Percentiles rank a stretch among this genome's conserved stretches.
Conservation (phyloP, 2,888 invertebrate genomes). For the Parnassius orleans region DNA sequence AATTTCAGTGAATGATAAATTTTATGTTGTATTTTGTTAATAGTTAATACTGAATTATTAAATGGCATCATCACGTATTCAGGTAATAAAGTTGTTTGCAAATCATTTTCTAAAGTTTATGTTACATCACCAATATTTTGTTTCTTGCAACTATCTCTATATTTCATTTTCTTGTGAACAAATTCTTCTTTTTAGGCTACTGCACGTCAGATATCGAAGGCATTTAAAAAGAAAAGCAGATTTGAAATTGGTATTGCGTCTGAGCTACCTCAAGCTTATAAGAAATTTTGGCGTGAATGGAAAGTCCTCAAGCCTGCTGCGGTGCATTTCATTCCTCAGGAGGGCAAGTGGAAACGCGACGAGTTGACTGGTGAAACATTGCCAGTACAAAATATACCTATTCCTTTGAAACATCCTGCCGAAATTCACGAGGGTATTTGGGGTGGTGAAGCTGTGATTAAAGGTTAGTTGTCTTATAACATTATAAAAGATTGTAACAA, state of each 20-base stretch:
- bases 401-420: slow-evolving; percentile 88
- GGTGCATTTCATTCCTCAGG: slow-evolving; percentile 86
- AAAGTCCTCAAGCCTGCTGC: slow-evolving; percentile 83
- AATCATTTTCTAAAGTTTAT: slow-evolving; percentile 19
- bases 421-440: slow-evolving; percentile 93
- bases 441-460: slow-evolving; percentile 97
- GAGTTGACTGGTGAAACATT: slow-evolving; percentile 86
- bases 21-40: slow-evolving; percentile 38
- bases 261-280: slow-evolving; percentile 88
- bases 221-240: slow-evolving; percentile 72
- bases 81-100: slow-evolving; percentile 41
- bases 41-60: slow-evolving; percentile 42
- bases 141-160: slow-evolving; percentile 39
- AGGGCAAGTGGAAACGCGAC: slow-evolving; percentile 87
- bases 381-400: slow-evolving; percentile 87
- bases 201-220: slow-evolving; percentile 71
- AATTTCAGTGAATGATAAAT: slow-evolving; percentile 13
- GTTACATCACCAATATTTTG: slow-evolving; percentile 19
- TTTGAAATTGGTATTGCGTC: slow-evolving; percentile 85
- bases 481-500: slow-evolving; percentile 2
- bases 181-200: slow-evolving; percentile 56
- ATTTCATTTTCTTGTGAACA: slow-evolving; percentile 30
- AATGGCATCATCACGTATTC: slow-evolving; percentile 70
- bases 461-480: slow-evolving; percentile 71
- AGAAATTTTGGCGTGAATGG: slow-evolving; percentile 94